Evolutionary conservation across 2,113 vertebrate genomes (phyloP).

Genomic region (Thamnophis sirtalis): DNA sequence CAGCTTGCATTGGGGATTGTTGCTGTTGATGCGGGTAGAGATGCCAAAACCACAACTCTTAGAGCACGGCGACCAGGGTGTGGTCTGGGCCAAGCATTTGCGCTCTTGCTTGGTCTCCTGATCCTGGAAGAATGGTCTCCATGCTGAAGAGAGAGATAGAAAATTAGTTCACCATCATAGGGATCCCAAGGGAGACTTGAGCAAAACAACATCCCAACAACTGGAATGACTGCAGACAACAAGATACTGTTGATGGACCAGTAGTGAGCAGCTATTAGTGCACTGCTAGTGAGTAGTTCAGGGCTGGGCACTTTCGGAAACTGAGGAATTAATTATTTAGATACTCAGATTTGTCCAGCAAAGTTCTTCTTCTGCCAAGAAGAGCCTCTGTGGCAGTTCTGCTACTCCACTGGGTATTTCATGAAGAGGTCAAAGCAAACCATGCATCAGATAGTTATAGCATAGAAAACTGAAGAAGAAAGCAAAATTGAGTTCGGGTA

Average conservation of each 20-base stretch:
- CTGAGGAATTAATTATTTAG: background rate
- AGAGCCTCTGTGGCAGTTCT: no score
- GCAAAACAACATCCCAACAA: background rate
- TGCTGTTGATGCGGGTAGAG: slow-evolving; percentile 76
- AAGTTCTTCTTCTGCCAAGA: background rate
- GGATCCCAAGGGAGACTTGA: background rate
- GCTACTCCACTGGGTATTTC: background rate
- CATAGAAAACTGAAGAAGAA: background rate
- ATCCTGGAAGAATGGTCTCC: slow-evolving; percentile 59
- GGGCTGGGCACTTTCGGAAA: background rate
- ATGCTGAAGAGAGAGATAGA: slow-evolving; percentile 45
- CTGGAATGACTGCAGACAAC: background rate
- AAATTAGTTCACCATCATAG: background rate
- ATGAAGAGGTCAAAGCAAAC: background rate
- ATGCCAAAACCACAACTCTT: slow-evolving; percentile 78
- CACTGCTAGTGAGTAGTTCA: background rate
- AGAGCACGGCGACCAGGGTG: slow-evolving; percentile 78
- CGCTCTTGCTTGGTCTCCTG: background rate
- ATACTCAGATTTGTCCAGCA: background rate
- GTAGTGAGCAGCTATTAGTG: background rate
- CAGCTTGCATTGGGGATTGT: slow-evolving; percentile 76
- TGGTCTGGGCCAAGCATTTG: slow-evolving; percentile 73
- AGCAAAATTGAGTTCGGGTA: accelerated
- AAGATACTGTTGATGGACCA: background rate
- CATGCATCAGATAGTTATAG: background rate